Evolutionary conservation across 1,140 invertebrate genomes (phyloP).

Genomic region (Asbolus verrucosus): DNA sequence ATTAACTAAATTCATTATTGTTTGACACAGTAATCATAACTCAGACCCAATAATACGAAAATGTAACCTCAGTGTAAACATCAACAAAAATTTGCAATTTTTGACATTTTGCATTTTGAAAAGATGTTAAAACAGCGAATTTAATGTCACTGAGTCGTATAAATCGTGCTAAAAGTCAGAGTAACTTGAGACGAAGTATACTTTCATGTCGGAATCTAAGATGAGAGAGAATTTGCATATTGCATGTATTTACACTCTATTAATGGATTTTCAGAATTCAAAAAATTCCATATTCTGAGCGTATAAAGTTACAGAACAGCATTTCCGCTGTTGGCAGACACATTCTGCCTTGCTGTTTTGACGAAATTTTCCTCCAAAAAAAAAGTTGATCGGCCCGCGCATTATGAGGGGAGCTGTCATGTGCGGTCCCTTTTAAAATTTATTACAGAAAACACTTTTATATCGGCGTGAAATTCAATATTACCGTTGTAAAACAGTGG

Average conservation of each 20-base stretch:
- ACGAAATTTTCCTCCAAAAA: not conserved
- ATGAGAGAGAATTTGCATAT: conserved; percentile 24
- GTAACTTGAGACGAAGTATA: not conserved
- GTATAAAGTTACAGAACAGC: conserved; percentile 16
- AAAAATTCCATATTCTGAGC: conserved; percentile 4
- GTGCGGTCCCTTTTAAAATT: conserved; percentile 33
- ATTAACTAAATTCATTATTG: too few species aligned
- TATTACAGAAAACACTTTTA: conserved; percentile 35
- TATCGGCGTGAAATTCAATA: conserved; percentile 39
- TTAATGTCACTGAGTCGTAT: too few species aligned
- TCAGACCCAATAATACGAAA: too few species aligned
- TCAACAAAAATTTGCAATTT: too few species aligned
- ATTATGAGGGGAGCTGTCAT: conserved; percentile 1
- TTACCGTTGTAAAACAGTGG: conserved; percentile 29
- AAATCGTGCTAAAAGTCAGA: not conserved
- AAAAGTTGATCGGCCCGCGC: conserved; percentile 12
- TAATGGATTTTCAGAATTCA: conserved; percentile 6
- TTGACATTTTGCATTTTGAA: too few species aligned
- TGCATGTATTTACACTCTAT: conserved; percentile 9
- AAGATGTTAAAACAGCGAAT: too few species aligned
- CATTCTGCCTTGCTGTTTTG: not conserved
- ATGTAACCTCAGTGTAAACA: too few species aligned
- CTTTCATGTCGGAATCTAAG: conserved; percentile 7
- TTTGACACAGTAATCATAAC: too few species aligned
- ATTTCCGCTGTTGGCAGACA: conserved; percentile 29